Base-by-base conservation (phyloP, 1,140 invertebrate species). In the Theocolax elegans region DNA sequence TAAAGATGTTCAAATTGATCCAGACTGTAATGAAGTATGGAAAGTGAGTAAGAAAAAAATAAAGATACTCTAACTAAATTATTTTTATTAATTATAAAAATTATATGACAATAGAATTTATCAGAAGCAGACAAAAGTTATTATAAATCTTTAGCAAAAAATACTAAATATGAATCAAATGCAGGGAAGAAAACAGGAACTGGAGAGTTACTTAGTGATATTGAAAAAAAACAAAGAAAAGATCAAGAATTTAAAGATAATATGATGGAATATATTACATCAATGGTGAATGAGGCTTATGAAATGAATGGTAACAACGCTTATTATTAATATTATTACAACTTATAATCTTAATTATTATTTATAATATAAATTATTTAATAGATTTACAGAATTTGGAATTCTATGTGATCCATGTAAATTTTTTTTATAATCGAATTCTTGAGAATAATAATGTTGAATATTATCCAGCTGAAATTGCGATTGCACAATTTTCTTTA, bases 401-500 rank as follows among this genome's bases (percentile, higher is more conserved):
- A 25, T 86, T 85, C 63, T 81, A 79, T 25, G 74, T 87, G 0
- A 81, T 88, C 38, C 86, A 88, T 51, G 73, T 83, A 4, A 87
- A 88, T 49, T 81, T 75, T 40, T 87, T 83, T 35, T 85, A 82
- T 60, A 68, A 13, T 27, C 78, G 73, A 23, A 40, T 76, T 29
- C 6, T 74, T 3, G 72, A 75, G 0, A 59, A 76, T 0, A 75
- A 74, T 12, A 13, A 38, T 25, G 59, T 69, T 38, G 76, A 81
- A 8, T 84, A 82, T 67, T 78, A 69, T 56, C 86, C 87, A 1
- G 85, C 84, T 15, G 82, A 88, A 71, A 79, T 84, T 67, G 80
- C 80, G 1, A 17, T 86, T 0, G 62, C 68, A 9, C 70, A 80
- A 42, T 90, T 90, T 75, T 87, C 85, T 40, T 63, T 91, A 2